phyloP scores from a whole-genome alignment of 2,113 vertebrate species.

The Lanius ludovicianus region DNA sequence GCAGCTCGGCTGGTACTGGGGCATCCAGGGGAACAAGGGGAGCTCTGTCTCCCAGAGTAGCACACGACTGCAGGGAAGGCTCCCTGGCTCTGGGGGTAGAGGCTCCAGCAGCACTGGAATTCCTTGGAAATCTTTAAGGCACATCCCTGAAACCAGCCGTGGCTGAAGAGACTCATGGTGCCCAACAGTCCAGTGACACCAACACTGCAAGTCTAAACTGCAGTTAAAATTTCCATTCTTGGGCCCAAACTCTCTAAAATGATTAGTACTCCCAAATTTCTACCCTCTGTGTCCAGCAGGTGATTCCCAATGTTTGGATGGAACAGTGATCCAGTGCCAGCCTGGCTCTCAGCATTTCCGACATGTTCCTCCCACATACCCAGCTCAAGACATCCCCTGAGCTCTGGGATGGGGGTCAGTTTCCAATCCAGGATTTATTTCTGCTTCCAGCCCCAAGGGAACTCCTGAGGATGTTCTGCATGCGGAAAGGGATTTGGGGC shows the following conservation, averaged over 20 bases:
- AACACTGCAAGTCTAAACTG: accelerated
- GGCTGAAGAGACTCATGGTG: neutral
- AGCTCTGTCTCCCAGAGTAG: neutral
- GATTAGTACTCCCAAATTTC: neutral
- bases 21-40: neutral
- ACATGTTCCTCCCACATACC: neutral
- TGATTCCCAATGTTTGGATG: neutral
- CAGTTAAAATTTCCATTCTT: neutral
- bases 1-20: accelerated
- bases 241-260: neutral
- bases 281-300: neutral
- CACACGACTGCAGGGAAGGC: neutral
- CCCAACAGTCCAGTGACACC: neutral
- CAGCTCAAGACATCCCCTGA: neutral
- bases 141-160: accelerated
- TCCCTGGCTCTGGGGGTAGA: neutral
- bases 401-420: neutral
- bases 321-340: neutral
- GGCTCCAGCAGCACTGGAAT: neutral
- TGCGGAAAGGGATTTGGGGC: neutral
- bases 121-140: neutral
- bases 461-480: neutral
- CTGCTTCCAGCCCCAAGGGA: neutral
- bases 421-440: neutral
- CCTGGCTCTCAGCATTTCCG: neutral